A percentile compares a stretch with the other conserved stretches of the same genome.
Conservation (phyloP, 1,140 invertebrate species). For the Vanessa atalanta region DNA sequence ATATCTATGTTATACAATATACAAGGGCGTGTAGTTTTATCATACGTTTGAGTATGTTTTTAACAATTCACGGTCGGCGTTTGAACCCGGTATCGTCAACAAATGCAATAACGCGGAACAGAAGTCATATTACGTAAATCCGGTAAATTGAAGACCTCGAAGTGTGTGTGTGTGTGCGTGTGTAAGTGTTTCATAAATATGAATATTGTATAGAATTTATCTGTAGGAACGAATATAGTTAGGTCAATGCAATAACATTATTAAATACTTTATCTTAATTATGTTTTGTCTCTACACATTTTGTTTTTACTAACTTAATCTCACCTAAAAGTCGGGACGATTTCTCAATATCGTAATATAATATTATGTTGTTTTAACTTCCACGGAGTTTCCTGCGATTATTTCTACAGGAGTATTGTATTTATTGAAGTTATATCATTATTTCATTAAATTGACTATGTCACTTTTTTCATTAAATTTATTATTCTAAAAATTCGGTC, state of each 20-base stretch:
- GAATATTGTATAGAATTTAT: background rate
- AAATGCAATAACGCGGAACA: conserved; percentile 57
- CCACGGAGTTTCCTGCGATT: too few species aligned
- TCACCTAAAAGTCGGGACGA: too few species aligned
- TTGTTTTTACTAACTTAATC: background rate
- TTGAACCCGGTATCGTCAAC: conserved; percentile 65
- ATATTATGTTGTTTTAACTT: too few species aligned
- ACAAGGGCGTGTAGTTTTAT: conserved; percentile 37
- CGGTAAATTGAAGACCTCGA: conserved; percentile 47
- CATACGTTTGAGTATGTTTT: conserved; percentile 38
- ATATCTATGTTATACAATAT: conserved; percentile 16
- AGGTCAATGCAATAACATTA: background rate
- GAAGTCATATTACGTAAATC: conserved; percentile 57
- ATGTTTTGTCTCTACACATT: background rate
- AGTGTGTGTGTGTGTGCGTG: background rate
- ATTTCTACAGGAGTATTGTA: too few species aligned
- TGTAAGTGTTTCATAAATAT: conserved; percentile 14
- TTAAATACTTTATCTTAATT: background rate
- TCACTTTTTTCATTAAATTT: too few species aligned
- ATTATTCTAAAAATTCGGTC: too few species aligned
- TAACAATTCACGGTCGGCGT: conserved; percentile 51
- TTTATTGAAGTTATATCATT: too few species aligned
- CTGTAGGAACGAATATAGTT: background rate
- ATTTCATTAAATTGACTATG: too few species aligned
- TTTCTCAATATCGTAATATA: too few species aligned